phyloP scores from a whole-genome alignment of 2,797 vertebrate species.

The Typhlichthys subterraneus region DNA sequence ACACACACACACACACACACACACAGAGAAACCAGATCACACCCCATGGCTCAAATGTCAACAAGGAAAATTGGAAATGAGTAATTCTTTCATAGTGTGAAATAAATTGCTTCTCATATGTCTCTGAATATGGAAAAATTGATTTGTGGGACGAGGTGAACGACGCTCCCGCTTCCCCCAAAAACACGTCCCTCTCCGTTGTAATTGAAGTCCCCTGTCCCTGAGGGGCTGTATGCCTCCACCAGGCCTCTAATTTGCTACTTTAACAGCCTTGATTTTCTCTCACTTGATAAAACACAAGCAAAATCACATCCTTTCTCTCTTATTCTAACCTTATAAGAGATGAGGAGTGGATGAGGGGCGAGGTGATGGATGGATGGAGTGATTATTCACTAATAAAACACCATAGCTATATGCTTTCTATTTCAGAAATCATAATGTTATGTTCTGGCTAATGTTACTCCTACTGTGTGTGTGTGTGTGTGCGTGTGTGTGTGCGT shows the following conservation, averaged over 20 bases:
- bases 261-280: conserved; percentile 70
- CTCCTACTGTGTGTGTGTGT: conserved; percentile 14
- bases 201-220: conserved; percentile 74
- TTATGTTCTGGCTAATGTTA: conserved; percentile 53
- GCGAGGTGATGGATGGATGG: conserved; percentile 2
- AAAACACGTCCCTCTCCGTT: conserved; percentile 65
- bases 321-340: not conserved
- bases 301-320: conserved; percentile 33
- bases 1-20: not conserved
- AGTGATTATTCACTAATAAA: conserved; percentile 78
- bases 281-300: conserved; percentile 66
- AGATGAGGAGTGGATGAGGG: not conserved
- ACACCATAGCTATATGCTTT: conserved; percentile 54
- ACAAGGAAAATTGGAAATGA: conserved; percentile 76
- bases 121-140: conserved; percentile 80
- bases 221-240: conserved; percentile 52
- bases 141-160: conserved; percentile 66
- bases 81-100: conserved; percentile 77
- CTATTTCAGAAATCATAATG: conserved; percentile 64
- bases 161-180: conserved; percentile 49
- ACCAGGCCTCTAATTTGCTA: conserved; percentile 73
- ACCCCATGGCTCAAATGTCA: conserved; percentile 69
- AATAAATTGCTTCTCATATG: conserved; percentile 80
- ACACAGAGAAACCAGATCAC: not conserved
- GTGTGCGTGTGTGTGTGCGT: not conserved